These are phyloP conservation scores for Nerophis lumbriciformis DNA, from an alignment of 2,113 vertebrate genomes.

Conservation along the genomic window DNA sequence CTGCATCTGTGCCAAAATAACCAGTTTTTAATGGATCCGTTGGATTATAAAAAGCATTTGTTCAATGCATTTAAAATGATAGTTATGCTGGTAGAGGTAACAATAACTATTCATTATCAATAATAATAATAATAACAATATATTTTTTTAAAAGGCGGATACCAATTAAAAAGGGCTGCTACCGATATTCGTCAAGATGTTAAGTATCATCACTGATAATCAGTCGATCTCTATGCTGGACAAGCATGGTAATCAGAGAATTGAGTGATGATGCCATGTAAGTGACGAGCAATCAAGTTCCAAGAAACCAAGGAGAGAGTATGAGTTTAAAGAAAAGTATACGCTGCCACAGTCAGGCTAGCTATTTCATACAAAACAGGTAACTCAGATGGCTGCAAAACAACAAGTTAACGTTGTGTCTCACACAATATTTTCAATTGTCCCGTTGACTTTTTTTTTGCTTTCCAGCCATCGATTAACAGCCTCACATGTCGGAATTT, in stretches of 20 bases:
- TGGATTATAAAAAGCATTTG: no score
- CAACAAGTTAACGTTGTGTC: not conserved
- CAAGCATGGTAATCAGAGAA: constrained; percentile 9
- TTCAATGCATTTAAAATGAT: no score
- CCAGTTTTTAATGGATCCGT: no score
- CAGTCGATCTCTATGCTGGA: not conserved
- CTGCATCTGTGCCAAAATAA: no score
- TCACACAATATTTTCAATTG: not conserved
- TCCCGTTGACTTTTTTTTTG: not conserved
- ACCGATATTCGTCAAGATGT: no score
- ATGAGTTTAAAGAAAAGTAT: not conserved
- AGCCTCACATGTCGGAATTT: not conserved
- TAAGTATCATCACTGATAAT: not conserved
- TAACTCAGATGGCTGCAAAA: constrained; percentile 1
- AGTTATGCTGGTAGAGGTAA: no score
- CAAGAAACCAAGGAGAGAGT: not conserved
- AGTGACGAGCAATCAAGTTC: constrained; percentile 6
- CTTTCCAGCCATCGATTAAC: not conserved
- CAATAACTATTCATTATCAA: no score
- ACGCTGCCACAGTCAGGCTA: not conserved
- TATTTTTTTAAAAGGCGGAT: no score
- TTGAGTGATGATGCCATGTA: constrained; percentile 12
- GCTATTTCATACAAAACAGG: not conserved
- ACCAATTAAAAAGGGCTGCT: no score
- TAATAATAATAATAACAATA: no score